Evolutionary conservation across 2,888 invertebrate species (phyloP).

Genomic region (Taenaris catops): DNA sequence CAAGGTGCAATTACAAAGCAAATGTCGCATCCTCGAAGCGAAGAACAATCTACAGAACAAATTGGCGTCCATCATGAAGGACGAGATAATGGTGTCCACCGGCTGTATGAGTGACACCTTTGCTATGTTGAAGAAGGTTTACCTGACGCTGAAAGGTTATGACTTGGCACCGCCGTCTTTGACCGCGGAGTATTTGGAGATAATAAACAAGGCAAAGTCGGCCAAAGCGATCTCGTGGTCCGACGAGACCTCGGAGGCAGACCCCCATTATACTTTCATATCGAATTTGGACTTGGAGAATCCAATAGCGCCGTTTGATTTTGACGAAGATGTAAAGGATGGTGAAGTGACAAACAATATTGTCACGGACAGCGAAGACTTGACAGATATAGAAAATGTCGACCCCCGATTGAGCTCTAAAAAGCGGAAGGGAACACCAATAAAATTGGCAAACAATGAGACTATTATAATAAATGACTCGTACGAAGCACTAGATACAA

Average conservation of each 20-base stretch:
- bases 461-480: slow-evolving; percentile 69
- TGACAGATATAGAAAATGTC: slow-evolving; percentile 51
- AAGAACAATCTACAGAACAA: slow-evolving; percentile 54
- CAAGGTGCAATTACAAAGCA: slow-evolving; percentile 39
- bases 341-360: slow-evolving; percentile 39
- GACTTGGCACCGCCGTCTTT: slow-evolving; percentile 78
- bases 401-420: slow-evolving; percentile 37
- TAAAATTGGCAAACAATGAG: slow-evolving; percentile 54
- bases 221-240: slow-evolving; percentile 81
- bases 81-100: slow-evolving; percentile 71
- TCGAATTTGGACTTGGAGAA: slow-evolving; percentile 49
- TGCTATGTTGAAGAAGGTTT: slow-evolving; percentile 76
- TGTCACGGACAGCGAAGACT: slow-evolving; percentile 55
- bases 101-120: slow-evolving; percentile 75
- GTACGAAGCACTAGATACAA: slow-evolving; percentile 50
- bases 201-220: slow-evolving; percentile 80
- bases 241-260: slow-evolving; percentile 53
- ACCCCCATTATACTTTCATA: slow-evolving; percentile 49
- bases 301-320: slow-evolving; percentile 36
- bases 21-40: slow-evolving; percentile 33
- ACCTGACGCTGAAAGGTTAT: slow-evolving; percentile 79
- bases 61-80: slow-evolving; percentile 56
- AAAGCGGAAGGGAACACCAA: slow-evolving; percentile 65
- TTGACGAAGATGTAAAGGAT: slow-evolving; percentile 27
- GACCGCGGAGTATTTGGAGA: slow-evolving; percentile 76